phyloP scores from a whole-genome alignment of 2,113 vertebrate species.

The Stigmatopora argus region DNA sequence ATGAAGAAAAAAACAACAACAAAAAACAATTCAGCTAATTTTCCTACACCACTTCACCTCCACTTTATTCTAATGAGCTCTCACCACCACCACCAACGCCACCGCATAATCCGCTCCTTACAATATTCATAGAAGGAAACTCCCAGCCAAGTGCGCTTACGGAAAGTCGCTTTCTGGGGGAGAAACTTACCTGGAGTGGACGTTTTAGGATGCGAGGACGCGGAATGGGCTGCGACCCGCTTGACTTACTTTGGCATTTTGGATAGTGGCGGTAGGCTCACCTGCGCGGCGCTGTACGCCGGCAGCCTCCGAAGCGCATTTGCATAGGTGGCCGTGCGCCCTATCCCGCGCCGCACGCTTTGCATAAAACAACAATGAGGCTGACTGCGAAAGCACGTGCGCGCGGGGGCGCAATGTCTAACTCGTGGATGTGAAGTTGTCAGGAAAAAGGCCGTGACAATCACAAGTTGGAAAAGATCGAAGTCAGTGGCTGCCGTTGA shows the following conservation, averaged over 20 bases:
- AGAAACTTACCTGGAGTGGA: conserved; percentile 46
- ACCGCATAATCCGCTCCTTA: conserved; percentile 59
- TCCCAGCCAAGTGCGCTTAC: background rate
- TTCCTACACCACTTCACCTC: conserved; percentile 85
- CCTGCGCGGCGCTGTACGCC: conserved; percentile 51
- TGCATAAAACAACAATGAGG: conserved; percentile 83
- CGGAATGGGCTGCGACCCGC: conserved; percentile 11
- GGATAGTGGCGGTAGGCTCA: conserved; percentile 61
- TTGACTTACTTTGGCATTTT: conserved; percentile 56
- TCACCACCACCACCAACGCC: conserved; percentile 31
- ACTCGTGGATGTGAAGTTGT: background rate
- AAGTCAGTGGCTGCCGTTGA: too few relatives aligned
- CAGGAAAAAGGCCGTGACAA: background rate
- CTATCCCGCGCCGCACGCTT: conserved; percentile 77
- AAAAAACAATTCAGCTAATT: conserved; percentile 73
- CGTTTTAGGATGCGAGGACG: conserved; percentile 12
- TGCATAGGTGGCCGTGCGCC: conserved; percentile 78
- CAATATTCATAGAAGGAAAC: conserved; percentile 78
- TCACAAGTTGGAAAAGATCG: background rate
- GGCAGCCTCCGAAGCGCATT: conserved; percentile 64
- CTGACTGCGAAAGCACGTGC: conserved; percentile 46
- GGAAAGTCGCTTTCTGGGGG: background rate
- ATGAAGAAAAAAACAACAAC: conserved; percentile 51
- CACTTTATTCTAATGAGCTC: conserved; percentile 82
- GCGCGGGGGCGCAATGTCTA: background rate